These are phyloP conservation scores for Vulpes ferrilata DNA, from an alignment of 2,113 vertebrate genomes.

Conservation along the genomic window DNA sequence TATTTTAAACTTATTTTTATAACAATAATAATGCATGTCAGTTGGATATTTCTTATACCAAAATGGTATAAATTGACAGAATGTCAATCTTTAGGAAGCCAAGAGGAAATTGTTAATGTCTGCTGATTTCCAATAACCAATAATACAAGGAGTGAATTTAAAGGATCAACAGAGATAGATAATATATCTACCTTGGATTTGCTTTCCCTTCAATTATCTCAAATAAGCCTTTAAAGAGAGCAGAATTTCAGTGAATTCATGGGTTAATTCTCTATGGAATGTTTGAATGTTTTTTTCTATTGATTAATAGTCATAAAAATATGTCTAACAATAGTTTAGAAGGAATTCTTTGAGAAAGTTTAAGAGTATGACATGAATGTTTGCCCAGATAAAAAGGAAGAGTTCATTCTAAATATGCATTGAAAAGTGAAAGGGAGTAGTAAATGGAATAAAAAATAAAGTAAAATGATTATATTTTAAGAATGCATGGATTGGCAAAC, in stretches of 20 bases:
- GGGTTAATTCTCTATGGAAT: slow-evolving; percentile 15
- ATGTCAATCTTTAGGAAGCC: not conserved
- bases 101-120: not conserved
- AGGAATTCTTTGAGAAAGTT: not conserved
- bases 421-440: not conserved
- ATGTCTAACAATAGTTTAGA: not conserved
- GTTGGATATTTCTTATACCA: not conserved
- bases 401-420: not conserved
- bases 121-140: not conserved
- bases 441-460: not conserved
- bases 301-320: not conserved
- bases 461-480: not conserved
- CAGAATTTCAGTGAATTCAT: not conserved
- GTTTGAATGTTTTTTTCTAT: not conserved
- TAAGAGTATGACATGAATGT: not conserved
- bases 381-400: not conserved
- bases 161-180: not conserved
- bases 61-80: not conserved
- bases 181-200: not conserved
- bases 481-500: not conserved
- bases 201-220: slow-evolving; percentile 12
- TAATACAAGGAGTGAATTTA: not conserved
- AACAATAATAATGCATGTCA: not conserved
- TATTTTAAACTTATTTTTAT: not conserved
- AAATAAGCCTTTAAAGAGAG: not conserved